Evolutionary conservation across 1,140 invertebrate species (phyloP).

Genomic region (Pogonomyrmex barbatus): DNA sequence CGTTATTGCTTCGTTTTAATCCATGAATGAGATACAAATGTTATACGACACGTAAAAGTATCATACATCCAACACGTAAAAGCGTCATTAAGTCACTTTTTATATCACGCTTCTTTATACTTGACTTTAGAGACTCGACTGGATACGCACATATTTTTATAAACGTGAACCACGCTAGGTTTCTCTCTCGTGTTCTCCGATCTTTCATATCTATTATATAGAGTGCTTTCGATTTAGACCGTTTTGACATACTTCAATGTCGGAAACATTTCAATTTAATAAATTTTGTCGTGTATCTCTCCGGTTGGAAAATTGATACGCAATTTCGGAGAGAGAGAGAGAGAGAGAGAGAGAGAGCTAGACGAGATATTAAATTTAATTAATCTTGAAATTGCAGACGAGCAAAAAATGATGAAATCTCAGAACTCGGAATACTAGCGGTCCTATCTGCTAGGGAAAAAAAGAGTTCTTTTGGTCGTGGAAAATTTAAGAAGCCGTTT

Average conservation of each 20-base stretch:
- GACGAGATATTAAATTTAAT: background rate
- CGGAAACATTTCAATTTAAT: conserved; percentile 2
- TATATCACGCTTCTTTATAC: background rate
- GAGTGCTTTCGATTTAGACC: background rate
- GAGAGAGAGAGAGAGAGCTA: background rate
- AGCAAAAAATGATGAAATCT: conserved; percentile 26
- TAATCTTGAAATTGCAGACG: conserved; percentile 24
- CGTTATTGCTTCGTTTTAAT: background rate
- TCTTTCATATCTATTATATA: background rate
- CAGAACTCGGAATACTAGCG: background rate
- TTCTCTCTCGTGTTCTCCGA: background rate
- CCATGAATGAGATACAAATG: background rate
- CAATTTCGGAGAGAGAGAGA: background rate
- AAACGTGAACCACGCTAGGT: background rate
- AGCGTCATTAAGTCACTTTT: background rate
- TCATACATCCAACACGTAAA: background rate
- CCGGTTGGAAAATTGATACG: too few species aligned
- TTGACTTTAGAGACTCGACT: background rate
- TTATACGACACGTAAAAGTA: background rate
- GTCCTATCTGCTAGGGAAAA: background rate
- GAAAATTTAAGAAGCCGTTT: conserved; percentile 53
- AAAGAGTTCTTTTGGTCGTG: background rate
- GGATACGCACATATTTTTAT: background rate
- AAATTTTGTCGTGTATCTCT: background rate
- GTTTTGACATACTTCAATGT: background rate